phyloP scores from a whole-genome alignment of 2,113 vertebrate genomes.

The Pelvicachromis taeniatus region DNA sequence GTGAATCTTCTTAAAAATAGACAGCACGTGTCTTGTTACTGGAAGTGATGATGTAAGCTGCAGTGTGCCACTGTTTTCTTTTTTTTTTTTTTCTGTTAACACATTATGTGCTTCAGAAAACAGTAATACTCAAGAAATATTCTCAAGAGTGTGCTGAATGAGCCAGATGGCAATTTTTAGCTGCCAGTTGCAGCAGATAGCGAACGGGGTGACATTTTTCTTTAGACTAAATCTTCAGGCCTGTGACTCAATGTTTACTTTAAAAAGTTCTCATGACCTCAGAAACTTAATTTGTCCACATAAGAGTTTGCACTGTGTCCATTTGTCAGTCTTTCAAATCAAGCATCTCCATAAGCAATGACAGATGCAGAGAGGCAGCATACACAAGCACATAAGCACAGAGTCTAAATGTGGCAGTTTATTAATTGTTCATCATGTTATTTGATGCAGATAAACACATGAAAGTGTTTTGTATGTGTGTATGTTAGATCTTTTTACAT shows the following conservation, averaged over 20 bases:
- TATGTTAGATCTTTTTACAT: neutral
- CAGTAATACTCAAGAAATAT: neutral
- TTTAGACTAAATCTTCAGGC: neutral
- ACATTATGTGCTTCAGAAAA: neutral
- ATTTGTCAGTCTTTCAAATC: neutral
- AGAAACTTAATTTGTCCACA: neutral
- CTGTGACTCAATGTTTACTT: neutral
- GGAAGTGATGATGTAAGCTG: neutral
- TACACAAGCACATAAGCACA: neutral
- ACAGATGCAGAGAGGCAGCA: neutral
- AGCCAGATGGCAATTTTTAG: neutral
- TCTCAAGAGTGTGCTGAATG: neutral
- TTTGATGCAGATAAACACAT: neutral
- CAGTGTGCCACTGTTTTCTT: neutral
- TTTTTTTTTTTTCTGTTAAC: neutral
- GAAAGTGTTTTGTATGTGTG: neutral
- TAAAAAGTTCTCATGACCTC: neutral
- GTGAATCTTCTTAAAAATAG: neutral
- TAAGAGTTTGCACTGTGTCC: neutral
- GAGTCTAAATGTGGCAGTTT: neutral
- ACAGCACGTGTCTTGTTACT: neutral
- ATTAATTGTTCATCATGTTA: neutral
- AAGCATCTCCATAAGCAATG: neutral
- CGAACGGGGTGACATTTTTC: neutral
- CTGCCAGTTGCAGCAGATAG: neutral